A percentile compares a stretch with the other conserved stretches of the same genome.
phyloP scores from a whole-genome alignment of 1,140 invertebrate genomes.

The Latrodectus geometricus region DNA sequence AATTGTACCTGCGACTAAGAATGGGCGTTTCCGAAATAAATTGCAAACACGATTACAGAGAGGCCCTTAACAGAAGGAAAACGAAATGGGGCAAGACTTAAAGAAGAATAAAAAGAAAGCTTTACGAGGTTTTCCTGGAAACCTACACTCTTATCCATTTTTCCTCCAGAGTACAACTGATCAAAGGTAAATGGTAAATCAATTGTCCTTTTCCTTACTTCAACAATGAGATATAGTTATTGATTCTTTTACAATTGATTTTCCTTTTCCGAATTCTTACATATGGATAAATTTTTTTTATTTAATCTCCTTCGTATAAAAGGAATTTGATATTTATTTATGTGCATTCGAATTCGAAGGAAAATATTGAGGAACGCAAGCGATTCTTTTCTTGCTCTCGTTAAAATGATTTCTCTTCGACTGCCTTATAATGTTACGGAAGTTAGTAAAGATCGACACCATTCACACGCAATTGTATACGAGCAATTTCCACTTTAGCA shows the following conservation, averaged over 20 bases:
- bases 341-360: background rate
- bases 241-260: background rate
- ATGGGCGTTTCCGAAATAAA: conserved; percentile 54
- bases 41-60: conserved; percentile 50
- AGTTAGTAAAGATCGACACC: no score
- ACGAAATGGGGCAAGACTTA: conserved; percentile 1
- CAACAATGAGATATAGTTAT: background rate
- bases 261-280: background rate
- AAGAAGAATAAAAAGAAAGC: conserved; percentile 16
- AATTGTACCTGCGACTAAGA: conserved; percentile 14
- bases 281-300: background rate
- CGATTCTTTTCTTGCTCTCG: no score
- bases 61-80: conserved; percentile 12
- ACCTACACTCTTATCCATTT: conserved; percentile 4
- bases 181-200: conserved; percentile 20
- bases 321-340: background rate
- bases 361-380: background rate
- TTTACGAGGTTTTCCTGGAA: background rate
- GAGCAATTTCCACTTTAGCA: no score
- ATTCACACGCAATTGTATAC: no score
- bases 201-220: background rate
- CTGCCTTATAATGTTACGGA: no score
- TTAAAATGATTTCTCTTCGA: no score
- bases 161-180: background rate
- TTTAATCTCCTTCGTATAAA: background rate